Evolutionary conservation across 2,888 invertebrate genomes (phyloP).

Genomic region (Nephrotoma flavescens): DNA sequence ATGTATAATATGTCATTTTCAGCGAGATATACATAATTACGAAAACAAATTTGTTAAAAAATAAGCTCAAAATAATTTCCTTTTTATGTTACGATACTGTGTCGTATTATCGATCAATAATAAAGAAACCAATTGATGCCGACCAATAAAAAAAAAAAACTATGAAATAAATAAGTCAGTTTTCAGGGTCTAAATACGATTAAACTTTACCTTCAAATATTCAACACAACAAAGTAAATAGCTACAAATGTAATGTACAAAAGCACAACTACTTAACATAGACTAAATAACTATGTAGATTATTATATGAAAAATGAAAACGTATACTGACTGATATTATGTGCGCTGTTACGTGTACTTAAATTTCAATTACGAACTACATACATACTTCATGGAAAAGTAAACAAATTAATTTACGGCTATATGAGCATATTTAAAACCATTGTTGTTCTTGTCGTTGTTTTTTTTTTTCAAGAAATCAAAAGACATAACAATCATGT

Average conservation of each 20-base stretch:
- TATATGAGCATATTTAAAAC: not conserved
- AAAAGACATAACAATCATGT: not conserved
- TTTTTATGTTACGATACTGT: not conserved
- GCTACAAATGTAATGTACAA: not conserved
- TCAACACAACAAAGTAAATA: not conserved
- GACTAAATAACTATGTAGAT: not conserved
- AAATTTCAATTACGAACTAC: not conserved
- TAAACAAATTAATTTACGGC: not conserved
- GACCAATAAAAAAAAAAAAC: not conserved
- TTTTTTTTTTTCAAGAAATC: not conserved
- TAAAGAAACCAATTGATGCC: not conserved
- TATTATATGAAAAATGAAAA: not conserved
- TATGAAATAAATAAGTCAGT: not conserved
- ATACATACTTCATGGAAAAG: not conserved
- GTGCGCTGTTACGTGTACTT: not conserved
- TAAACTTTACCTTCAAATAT: not conserved
- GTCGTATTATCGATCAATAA: not conserved
- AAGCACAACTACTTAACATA: not conserved
- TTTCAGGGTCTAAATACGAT: not conserved
- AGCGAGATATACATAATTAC: no score
- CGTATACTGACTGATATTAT: not conserved
- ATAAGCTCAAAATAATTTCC: not conserved
- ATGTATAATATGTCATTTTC: no score
- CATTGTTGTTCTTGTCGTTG: not conserved
- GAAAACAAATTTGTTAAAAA: not conserved